Evolutionary conservation across 2,797 vertebrate genomes (phyloP).

Genomic region (Rhodeus uyekii): DNA sequence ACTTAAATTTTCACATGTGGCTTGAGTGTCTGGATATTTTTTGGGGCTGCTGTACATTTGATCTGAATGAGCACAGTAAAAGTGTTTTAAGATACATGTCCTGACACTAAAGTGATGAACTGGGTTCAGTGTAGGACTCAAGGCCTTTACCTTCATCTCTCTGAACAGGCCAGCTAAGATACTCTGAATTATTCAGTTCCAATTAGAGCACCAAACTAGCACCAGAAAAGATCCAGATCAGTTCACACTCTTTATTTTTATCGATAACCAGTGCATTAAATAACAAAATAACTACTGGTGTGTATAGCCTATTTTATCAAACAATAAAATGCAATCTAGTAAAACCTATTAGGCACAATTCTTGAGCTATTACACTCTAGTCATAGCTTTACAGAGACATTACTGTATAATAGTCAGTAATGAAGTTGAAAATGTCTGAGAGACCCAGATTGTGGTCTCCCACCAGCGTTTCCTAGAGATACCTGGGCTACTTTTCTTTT

Average conservation of each 20-base stretch:
- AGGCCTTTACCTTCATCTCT: background rate
- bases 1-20: background rate
- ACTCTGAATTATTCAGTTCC: slow-evolving; percentile 24
- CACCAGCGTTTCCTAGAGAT: background rate
- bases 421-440: background rate
- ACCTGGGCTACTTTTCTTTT: background rate
- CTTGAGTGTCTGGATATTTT: background rate
- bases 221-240: slow-evolving; percentile 46
- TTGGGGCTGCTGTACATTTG: background rate
- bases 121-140: background rate
- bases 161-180: background rate
- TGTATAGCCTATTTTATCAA: background rate
- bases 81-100: background rate
- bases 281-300: background rate
- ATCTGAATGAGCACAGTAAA: background rate
- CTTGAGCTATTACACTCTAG: no score
- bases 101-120: background rate
- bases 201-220: slow-evolving; percentile 31
- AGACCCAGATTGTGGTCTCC: background rate
- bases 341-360: background rate
- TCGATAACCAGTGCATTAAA: slow-evolving; percentile 16
- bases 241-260: slow-evolving; percentile 45
- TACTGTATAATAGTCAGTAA: background rate
- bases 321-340: no score
- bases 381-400: background rate